Evolutionary conservation across 2,113 vertebrate genomes (phyloP).

Genomic region (Crocuta crocuta): DNA sequence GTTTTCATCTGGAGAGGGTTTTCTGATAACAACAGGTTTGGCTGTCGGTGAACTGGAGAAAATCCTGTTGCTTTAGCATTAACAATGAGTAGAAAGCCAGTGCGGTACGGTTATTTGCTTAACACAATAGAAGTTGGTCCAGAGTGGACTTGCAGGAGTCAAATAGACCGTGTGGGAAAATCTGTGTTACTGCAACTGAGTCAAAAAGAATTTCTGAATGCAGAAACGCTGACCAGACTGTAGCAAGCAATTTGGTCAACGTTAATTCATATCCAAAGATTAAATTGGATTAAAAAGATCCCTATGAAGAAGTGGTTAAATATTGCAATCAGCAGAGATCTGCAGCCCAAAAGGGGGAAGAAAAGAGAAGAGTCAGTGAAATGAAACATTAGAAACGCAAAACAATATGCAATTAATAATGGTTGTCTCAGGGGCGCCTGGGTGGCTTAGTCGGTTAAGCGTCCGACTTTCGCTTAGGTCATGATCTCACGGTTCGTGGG

Average conservation of each 20-base stretch:
- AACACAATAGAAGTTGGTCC: conserved; percentile 86
- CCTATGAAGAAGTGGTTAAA: conserved; percentile 80
- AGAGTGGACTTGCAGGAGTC: conserved; percentile 86
- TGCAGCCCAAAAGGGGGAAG: conserved; percentile 22
- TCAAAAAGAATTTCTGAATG: conserved; percentile 84
- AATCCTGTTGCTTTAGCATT: conserved; percentile 87
- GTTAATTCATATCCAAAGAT: conserved; percentile 68
- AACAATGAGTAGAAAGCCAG: conserved; percentile 90
- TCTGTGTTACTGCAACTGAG: conserved; percentile 83
- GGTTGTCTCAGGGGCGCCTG: conserved; percentile 56
- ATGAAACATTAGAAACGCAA: conserved; percentile 70
- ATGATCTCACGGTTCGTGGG: too few relatives aligned
- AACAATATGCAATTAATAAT: conserved; percentile 70
- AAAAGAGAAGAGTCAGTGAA: conserved; percentile 70
- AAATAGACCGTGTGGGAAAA: conserved; percentile 88
- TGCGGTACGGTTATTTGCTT: conserved; percentile 84
- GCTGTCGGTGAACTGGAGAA: conserved; percentile 85
- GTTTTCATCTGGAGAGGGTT: conserved; percentile 88
- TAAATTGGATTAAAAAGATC: conserved; percentile 68
- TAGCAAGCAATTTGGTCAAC: conserved; percentile 76
- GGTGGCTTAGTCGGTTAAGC: too few relatives aligned
- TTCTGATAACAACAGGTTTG: conserved; percentile 87
- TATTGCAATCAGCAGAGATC: conserved; percentile 65
- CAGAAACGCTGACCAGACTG: conserved; percentile 77
- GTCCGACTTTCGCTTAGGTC: too few relatives aligned